Evolutionary conservation across 2,113 vertebrate genomes (phyloP).

Genomic region (Pandion haliaetus): DNA sequence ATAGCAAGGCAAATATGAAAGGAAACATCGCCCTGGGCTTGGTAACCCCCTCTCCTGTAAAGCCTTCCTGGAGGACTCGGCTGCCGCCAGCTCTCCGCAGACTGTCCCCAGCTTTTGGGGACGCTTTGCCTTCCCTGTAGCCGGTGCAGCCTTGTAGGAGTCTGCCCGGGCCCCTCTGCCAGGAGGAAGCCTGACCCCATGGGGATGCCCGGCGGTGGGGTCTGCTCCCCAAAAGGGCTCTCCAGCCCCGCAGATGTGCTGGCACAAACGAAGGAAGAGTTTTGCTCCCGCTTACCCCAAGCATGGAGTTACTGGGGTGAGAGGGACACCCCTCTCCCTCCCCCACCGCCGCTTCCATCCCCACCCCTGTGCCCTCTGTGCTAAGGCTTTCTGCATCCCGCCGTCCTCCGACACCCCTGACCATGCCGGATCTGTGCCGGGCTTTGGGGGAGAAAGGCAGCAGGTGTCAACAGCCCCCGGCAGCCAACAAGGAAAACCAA

Average conservation of each 20-base stretch:
- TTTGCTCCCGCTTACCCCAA: background rate
- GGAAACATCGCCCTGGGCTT: background rate
- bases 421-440: fast-evolving
- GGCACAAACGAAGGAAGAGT: background rate
- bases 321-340: background rate
- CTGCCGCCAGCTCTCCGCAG: background rate
- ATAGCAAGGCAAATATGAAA: background rate
- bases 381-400: fast-evolving
- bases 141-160: background rate
- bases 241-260: fast-evolving
- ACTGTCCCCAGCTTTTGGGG: background rate
- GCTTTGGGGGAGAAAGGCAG: background rate
- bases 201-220: background rate
- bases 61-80: background rate
- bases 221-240: background rate
- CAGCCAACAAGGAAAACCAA: background rate
- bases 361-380: background rate
- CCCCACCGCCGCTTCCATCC: fast-evolving
- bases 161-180: background rate
- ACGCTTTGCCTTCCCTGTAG: background rate
- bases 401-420: background rate
- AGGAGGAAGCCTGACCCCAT: background rate
- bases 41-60: background rate
- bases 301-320: background rate
- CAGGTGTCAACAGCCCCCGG: background rate